A percentile compares a stretch with the other conserved stretches of the same genome.
Conservation (phyloP, 2,797 vertebrate species). For the Discoglossus pictus region DNA sequence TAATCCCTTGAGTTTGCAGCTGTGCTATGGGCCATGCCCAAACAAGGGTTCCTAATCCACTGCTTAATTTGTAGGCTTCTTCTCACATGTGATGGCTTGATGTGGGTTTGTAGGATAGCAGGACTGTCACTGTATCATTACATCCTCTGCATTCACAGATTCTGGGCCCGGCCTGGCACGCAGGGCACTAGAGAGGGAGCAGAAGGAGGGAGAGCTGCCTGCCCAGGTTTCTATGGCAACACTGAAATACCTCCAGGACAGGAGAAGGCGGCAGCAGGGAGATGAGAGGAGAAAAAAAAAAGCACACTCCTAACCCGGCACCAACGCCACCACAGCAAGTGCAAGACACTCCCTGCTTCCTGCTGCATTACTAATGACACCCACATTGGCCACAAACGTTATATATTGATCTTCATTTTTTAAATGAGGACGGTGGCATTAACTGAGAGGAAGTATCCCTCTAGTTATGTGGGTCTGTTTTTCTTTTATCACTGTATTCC, state of each 20-base stretch:
- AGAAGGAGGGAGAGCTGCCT: conserved; percentile 51
- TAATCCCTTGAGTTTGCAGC: too few relatives aligned
- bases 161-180: conserved; percentile 55
- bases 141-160: conserved; percentile 50
- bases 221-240: conserved; percentile 68
- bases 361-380: conserved; percentile 42
- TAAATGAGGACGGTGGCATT: conserved; percentile 39
- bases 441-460: conserved; percentile 38
- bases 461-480: conserved; percentile 34
- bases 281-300: conserved; percentile 37
- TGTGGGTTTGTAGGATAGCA: conserved; percentile 24
- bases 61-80: too few relatives aligned
- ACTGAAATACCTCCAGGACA: conserved; percentile 62
- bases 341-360: conserved; percentile 41
- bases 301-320: conserved; percentile 42
- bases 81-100: conserved; percentile 18
- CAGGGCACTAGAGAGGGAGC: conserved; percentile 54
- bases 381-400: conserved; percentile 31
- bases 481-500: conserved; percentile 44
- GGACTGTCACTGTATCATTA: conserved; percentile 25
- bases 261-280: conserved; percentile 50
- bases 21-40: too few relatives aligned
- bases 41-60: too few relatives aligned
- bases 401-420: conserved; percentile 17
- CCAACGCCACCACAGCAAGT: conserved; percentile 42